These are phyloP conservation scores for Diplolepis rosae DNA, from an alignment of 2,888 invertebrate species.

Conservation along the genomic window DNA sequence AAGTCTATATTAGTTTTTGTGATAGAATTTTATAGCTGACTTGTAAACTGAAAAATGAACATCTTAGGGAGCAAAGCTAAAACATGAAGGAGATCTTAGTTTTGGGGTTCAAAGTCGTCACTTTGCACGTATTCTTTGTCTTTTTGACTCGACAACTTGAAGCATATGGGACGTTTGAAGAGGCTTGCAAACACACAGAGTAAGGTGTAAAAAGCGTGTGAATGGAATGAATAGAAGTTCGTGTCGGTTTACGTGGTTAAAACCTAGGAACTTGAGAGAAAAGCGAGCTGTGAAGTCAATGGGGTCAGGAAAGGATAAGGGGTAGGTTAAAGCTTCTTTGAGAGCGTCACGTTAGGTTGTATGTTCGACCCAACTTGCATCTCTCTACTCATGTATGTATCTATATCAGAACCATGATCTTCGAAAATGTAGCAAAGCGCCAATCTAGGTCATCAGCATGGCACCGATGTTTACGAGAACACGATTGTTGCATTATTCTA, in stretches of 20 bases:
- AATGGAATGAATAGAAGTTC: background rate
- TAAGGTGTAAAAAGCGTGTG: conserved; percentile 29
- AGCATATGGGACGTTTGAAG: conserved; percentile 24
- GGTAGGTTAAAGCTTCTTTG: conserved; percentile 56
- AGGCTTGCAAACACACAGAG: conserved; percentile 19
- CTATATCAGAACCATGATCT: conserved; percentile 32
- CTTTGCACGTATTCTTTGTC: conserved; percentile 26
- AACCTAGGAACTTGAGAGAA: conserved; percentile 40
- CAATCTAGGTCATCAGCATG: conserved; percentile 31
- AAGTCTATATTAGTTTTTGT: too few relatives aligned
- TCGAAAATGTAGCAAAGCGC: conserved; percentile 19
- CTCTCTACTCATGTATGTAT: conserved; percentile 49
- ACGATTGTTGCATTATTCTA: conserved; percentile 72
- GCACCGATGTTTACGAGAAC: conserved; percentile 51
- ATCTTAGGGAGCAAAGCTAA: background rate
- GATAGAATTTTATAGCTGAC: too few relatives aligned
- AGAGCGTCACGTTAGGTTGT: conserved; percentile 55
- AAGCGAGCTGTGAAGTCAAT: conserved; percentile 33
- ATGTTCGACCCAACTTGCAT: conserved; percentile 49
- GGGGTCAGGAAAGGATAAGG: conserved; percentile 33
- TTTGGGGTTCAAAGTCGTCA: conserved; percentile 6
- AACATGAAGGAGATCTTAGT: background rate
- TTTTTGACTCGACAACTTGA: conserved; percentile 15
- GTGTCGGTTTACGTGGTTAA: conserved; percentile 24
- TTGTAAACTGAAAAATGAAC: background rate